phyloP scores from a whole-genome alignment of 1,140 invertebrate genomes.

The Pseudobourletiella spinata region DNA sequence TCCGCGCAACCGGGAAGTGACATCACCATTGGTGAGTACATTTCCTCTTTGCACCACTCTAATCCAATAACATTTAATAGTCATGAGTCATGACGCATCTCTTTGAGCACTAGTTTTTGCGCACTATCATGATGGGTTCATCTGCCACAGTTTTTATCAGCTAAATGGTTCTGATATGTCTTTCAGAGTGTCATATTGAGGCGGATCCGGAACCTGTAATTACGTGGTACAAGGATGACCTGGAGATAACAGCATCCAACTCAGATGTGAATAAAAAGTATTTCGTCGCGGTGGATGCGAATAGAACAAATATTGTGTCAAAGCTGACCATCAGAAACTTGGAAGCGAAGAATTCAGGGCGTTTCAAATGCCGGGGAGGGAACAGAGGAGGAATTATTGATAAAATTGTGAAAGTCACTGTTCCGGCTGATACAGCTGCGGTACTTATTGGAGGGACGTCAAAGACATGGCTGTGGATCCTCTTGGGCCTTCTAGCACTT shows the following conservation, averaged over 20 bases:
- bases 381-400: too few relatives aligned
- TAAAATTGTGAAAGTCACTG: neutral
- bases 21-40: neutral
- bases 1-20: neutral
- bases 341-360: neutral
- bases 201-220: constrained; percentile 1
- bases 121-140: too few relatives aligned
- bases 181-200: constrained; percentile 2
- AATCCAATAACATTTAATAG: too few relatives aligned
- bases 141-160: too few relatives aligned
- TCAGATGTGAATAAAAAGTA: neutral
- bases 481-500: neutral
- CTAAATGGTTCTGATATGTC: neutral
- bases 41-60: neutral
- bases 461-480: constrained; percentile 7
- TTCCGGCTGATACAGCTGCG: neutral
- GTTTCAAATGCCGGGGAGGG: too few relatives aligned
- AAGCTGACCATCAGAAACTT: constrained; percentile 3
- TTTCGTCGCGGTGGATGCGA: neutral
- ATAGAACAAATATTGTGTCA: neutral
- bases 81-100: too few relatives aligned
- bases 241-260: neutral
- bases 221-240: neutral
- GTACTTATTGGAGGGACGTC: neutral
- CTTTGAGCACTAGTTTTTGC: too few relatives aligned